Conservation (phyloP, 2,113 vertebrate species). For the Eclectus roratus region DNA sequence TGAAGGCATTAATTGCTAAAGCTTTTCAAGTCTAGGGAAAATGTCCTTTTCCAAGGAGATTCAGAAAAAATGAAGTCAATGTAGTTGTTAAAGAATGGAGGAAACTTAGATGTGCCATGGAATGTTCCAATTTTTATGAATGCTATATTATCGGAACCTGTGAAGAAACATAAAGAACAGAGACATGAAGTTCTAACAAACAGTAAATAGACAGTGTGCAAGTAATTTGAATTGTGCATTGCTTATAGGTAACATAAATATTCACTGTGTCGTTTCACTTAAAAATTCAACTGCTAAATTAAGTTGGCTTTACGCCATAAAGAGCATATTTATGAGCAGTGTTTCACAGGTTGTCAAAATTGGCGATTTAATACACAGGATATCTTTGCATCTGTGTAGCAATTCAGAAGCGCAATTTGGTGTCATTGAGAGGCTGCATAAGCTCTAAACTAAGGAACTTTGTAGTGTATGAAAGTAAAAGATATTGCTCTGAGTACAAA, state of each 20-base stretch:
- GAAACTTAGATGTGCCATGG: not conserved
- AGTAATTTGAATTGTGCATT: not conserved
- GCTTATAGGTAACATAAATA: not conserved
- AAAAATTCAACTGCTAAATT: not conserved
- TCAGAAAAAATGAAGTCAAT: not conserved
- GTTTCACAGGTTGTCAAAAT: not conserved
- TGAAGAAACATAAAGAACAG: not conserved
- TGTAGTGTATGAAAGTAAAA: not conserved
- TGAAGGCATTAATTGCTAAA: not conserved
- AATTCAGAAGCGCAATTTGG: not conserved
- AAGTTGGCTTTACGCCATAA: not conserved
- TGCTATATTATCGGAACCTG: not conserved
- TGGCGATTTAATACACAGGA: not conserved
- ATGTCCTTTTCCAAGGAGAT: not conserved
- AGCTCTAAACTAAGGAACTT: constrained; percentile 21
- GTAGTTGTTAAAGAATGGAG: not conserved
- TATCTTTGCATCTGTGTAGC: not conserved
- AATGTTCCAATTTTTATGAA: not conserved
- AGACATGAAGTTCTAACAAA: not conserved
- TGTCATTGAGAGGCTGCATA: not conserved
- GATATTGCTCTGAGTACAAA: not conserved
- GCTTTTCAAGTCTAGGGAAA: not conserved
- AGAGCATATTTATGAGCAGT: not conserved
- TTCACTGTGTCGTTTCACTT: not conserved
- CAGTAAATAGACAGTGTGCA: not conserved